These are phyloP conservation scores for Crenuchus spilurus DNA, from an alignment of 2,797 vertebrate species.

Conservation along the genomic window DNA sequence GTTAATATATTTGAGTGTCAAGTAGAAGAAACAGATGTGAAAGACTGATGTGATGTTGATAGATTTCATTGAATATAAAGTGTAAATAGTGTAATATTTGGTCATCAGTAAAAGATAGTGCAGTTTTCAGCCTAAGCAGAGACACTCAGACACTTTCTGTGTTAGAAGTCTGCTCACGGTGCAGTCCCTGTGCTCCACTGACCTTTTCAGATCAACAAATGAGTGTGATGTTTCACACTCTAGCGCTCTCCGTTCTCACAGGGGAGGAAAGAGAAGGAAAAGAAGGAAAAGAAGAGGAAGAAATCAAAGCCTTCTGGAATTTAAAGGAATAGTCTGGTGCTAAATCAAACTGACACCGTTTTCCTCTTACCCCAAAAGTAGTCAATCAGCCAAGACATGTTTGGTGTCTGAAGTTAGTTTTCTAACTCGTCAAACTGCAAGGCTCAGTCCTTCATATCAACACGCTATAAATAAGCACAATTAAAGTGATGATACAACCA, in stretches of 20 bases:
- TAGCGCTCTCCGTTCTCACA: slow-evolving; percentile 5
- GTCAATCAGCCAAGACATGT: background rate
- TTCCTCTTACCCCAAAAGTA: background rate
- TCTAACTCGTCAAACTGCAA: too few relatives aligned
- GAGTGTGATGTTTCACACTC: slow-evolving; percentile 38
- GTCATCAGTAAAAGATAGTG: too few relatives aligned
- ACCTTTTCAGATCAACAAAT: slow-evolving; percentile 47
- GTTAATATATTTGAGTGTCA: too few relatives aligned
- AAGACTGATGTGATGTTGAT: too few relatives aligned
- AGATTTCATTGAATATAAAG: too few relatives aligned
- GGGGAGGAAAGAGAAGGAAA: slow-evolving; percentile 13
- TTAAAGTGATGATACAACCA: too few relatives aligned
- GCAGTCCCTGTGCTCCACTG: slow-evolving; percentile 14
- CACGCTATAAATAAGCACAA: too few relatives aligned
- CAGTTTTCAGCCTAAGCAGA: slow-evolving; percentile 30
- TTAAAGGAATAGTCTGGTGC: background rate
- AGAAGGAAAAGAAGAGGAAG: background rate
- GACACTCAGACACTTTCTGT: slow-evolving; percentile 28
- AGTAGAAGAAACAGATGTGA: too few relatives aligned
- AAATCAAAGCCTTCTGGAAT: background rate
- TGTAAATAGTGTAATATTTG: too few relatives aligned
- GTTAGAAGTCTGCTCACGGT: slow-evolving; percentile 32
- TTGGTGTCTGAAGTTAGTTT: background rate
- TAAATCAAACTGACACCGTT: background rate
- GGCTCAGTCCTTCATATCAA: too few relatives aligned